phyloP scores from a whole-genome alignment of 2,113 vertebrate species.

The Tachysurus fulvidraco region DNA sequence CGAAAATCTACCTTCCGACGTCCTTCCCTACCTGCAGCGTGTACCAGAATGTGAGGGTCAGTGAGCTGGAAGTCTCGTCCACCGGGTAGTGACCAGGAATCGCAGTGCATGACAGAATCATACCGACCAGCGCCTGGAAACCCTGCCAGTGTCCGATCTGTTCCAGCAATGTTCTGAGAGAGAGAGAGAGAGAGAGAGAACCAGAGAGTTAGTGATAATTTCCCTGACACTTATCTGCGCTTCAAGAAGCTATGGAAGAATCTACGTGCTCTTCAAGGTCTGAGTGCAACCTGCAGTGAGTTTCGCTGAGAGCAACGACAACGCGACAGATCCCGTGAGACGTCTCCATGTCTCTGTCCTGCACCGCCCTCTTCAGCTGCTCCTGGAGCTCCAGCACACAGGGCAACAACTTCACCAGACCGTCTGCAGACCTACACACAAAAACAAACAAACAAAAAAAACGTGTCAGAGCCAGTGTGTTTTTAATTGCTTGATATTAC shows the following conservation, averaged over 20 bases:
- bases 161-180: conserved; percentile 84
- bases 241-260: neutral
- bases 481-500: neutral
- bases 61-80: conserved; percentile 93
- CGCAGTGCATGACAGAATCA: conserved; percentile 97
- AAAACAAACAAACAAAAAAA: neutral
- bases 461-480: neutral
- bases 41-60: conserved; percentile 98
- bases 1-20: neutral
- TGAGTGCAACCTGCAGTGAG: conserved; percentile 84
- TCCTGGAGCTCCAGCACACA: conserved; percentile 88
- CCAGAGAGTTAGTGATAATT: neutral
- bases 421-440: conserved; percentile 81
- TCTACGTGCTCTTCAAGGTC: neutral
- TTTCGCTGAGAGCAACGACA: conserved; percentile 90
- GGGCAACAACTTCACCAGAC: conserved; percentile 86
- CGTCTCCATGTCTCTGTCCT: conserved; percentile 91
- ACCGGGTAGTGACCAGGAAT: conserved; percentile 95
- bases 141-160: conserved; percentile 96
- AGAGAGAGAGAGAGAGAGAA: neutral
- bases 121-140: conserved; percentile 93
- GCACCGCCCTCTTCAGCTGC: conserved; percentile 85
- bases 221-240: neutral
- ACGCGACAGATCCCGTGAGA: conserved; percentile 96
- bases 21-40: conserved; percentile 81